A percentile compares a stretch with the other conserved stretches of the same genome.
phyloP scores from a whole-genome alignment of 2,888 invertebrate species.

The Patella depressa region DNA sequence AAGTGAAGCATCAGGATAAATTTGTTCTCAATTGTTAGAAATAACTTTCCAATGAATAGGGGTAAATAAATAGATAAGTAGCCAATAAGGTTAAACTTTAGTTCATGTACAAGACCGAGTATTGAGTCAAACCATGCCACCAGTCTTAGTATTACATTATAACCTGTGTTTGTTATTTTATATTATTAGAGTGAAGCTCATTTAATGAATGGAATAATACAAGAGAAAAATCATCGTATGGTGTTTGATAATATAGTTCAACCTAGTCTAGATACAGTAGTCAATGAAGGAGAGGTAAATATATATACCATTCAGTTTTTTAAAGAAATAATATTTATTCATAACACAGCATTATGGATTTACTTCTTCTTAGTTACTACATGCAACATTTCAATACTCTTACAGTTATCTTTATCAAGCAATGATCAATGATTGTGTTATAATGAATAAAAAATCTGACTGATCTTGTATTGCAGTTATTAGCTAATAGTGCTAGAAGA shows the following conservation, averaged over 20 bases:
- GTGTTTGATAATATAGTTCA: slow-evolving; percentile 87
- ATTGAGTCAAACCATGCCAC: no score
- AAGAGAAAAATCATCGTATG: slow-evolving; percentile 83
- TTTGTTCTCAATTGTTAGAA: no score
- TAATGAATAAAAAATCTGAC: background rate
- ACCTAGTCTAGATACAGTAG: slow-evolving; percentile 87
- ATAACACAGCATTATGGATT: background rate
- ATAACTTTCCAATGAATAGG: no score
- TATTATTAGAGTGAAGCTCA: slow-evolving; percentile 80
- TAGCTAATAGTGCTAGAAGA: slow-evolving; percentile 82
- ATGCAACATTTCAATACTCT: no score
- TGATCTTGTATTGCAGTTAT: slow-evolving; percentile 73
- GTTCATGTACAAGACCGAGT: no score
- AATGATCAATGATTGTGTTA: background rate
- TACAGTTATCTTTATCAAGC: no score
- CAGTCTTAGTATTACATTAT: no score
- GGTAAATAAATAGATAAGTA: no score
- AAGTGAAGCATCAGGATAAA: no score
- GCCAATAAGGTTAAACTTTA: no score
- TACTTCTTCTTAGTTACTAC: no score
- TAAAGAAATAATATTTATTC: background rate
- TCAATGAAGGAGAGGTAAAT: slow-evolving; percentile 86
- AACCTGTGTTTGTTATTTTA: background rate
- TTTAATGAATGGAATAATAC: slow-evolving; percentile 87
- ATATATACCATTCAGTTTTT: background rate